A percentile compares a stretch with the other conserved stretches of the same genome.
Conservation (phyloP, 2,888 invertebrate genomes). For the Mesochorus sp. region DNA sequence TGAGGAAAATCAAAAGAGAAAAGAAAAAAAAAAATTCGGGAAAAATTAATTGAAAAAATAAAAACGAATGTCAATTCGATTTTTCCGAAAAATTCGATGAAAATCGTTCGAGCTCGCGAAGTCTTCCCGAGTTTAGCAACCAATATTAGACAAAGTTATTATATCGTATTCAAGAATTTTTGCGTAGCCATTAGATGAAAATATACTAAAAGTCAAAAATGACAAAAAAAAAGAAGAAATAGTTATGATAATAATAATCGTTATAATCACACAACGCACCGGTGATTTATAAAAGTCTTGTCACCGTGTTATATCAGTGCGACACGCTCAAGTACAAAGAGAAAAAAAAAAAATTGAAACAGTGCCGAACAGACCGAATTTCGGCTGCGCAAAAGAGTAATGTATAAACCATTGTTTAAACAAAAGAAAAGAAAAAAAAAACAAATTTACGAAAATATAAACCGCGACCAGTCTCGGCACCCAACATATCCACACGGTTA, state of each 20-base stretch:
- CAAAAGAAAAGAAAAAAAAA: conserved; percentile 27
- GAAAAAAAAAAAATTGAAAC: background rate
- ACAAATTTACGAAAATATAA: conserved; percentile 45
- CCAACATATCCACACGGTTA: conserved; percentile 66
- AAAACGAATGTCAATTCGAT: background rate
- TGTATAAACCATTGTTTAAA: background rate
- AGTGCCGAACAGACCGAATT: conserved; percentile 37
- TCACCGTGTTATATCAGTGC: conserved; percentile 57
- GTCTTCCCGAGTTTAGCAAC: conserved; percentile 10
- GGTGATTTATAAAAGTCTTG: conserved; percentile 56
- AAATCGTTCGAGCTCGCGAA: conserved; percentile 24
- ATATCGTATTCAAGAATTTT: conserved; percentile 25
- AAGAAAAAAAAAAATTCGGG: background rate
- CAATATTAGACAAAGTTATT: background rate
- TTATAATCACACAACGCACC: conserved; percentile 42
- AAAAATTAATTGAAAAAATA: background rate
- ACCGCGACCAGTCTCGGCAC: conserved; percentile 63
- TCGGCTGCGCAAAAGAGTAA: conserved; percentile 2
- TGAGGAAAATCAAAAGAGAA: background rate
- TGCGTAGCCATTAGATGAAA: conserved; percentile 12
- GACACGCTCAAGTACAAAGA: conserved; percentile 71
- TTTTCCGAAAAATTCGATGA: background rate
- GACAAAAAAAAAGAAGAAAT: background rate
- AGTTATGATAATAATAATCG: conserved; percentile 26
- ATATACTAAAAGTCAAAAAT: background rate